Evolutionary conservation across 2,888 invertebrate genomes (phyloP), one percentile per base, ranked within the genome.

Genomic region (Fabriciana adippe): DNA sequence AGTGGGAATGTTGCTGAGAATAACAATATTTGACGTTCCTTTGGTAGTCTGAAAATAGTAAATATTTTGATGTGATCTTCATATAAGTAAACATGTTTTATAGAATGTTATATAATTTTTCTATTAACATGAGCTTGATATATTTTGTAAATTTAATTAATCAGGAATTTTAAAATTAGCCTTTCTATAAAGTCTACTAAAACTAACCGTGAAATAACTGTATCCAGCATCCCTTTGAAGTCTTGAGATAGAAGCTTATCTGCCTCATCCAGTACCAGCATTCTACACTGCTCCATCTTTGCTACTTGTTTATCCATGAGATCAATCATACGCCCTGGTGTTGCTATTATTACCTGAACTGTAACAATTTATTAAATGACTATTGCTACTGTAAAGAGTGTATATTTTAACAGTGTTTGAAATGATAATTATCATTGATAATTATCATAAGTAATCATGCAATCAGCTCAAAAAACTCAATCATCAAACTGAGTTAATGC

Each of bases 1-100:
- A 99, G 94, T 73, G 99, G 99, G 93, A 99, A 99, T 81, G 99
- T 99, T 76, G 99, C 99, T 77, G 99, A 99, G 93, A 98, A 99
- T 77, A 99, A 94, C 88, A 99, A 95, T 86, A 99, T 99, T 93
- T 99, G 99, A 88, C 99, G 96, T 93, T 98, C 97, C 84, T 95
- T 94, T 76, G 99, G 99, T 93, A 99, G 94, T 93, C 96, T 95
- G 81, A 76, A 89, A 82, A 4, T 26, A 26, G 26, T 26, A 26
- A 26, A 26, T 26, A 26, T 26, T 26, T 26, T 26, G 26, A 26
- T 5, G 3, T 26, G 26, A 26, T 3, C 26, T 5, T 26, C 26
- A 8, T 41, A 41, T 41, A 41, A 41, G 11, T 41, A 41, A 11
- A 11, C 35, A 8, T 35, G 35, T 41, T 41, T 41, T 71, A 73